Evolutionary conservation across 35 echinoderm and acorn worm genomes (phyloP), one percentile per base, ranked within the genome.

Genomic region (Patiria miniata): DNA sequence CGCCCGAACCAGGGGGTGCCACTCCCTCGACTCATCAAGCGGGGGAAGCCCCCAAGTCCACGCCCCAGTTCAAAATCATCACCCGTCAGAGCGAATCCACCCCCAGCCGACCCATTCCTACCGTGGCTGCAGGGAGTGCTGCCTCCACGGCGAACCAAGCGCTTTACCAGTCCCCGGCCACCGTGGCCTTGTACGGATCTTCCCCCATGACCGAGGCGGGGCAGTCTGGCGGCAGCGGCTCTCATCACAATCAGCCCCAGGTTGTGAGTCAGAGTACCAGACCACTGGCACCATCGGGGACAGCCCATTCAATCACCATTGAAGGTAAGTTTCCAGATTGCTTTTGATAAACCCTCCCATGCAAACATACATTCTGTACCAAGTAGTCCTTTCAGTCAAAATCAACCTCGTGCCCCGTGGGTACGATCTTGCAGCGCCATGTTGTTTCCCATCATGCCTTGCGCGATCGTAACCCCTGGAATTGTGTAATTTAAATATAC

Each of bases 41-140:
- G 7, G 61, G 61, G 12, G 61, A 69, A 34, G 23, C 26, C 34
- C 10, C 61, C 23, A 69, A 69, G 61, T 69, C 61, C 34, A 69
- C 61, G 12, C 61, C 61, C 12, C 61, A 69, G 61, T 69, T 69
- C 34, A 69, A 69, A 69, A 69, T 69, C 61, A 69, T 32, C 23
- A 30, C 61, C 15, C 17, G 61, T 0, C 61, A 26, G 22, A 69
- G 61, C 34, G 61, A 69, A 29, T 23, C 30, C 14, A 29, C 61
- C 34, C 61, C 61, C 26, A 14, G 12, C 34, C 23, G 34, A 21
- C 29, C 61, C 26, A 9, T 34, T 22, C 61, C 29, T 32, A 29
- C 18, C 34, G 14, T 29, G 1, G 23, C 29, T 12, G 18, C 23
- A 0, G n/a, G 12, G 1, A 22, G 21, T 7, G 26, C 61, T 9